Percentiles rank a stretch among this genome's conserved stretches.
Conservation (phyloP, 2,113 vertebrate species). For the Candoia aspera region DNA sequence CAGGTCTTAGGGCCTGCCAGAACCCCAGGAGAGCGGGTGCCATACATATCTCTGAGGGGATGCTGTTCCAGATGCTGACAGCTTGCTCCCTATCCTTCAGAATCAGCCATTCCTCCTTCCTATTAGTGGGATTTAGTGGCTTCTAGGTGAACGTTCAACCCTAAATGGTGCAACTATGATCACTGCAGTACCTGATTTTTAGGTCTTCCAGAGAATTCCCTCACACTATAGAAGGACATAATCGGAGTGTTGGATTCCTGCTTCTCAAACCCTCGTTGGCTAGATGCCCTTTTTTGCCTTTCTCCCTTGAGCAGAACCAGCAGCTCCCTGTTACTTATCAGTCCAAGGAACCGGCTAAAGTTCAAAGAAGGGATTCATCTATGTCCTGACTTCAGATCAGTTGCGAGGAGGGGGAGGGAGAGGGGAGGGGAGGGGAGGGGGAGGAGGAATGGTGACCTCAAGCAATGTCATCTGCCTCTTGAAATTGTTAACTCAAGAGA, state of each 20-base stretch:
- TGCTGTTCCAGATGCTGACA: too few species aligned
- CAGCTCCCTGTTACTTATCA: background rate
- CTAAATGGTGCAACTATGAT: background rate
- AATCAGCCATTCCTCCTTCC: background rate
- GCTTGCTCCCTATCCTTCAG: background rate
- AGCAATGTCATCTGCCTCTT: slow-evolving; percentile 16
- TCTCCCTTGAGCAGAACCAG: background rate
- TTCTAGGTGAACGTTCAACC: background rate
- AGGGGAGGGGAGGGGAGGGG: background rate
- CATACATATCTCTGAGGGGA: too few species aligned
- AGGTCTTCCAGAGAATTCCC: background rate
- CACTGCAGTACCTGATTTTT: background rate
- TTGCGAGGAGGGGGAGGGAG: background rate
- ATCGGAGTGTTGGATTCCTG: background rate
- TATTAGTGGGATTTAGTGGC: background rate
- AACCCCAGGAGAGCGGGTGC: too few species aligned
- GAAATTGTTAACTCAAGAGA: slow-evolving; percentile 62
- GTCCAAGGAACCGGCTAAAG: background rate
- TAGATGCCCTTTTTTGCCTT: background rate
- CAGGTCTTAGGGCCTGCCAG: too few species aligned
- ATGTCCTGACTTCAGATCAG: background rate
- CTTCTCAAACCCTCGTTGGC: background rate
- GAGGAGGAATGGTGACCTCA: slow-evolving; percentile 21
- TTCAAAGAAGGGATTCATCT: background rate
- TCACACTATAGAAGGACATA: background rate